These are phyloP conservation scores for Enteromius treurensis DNA, from an alignment of 2,797 vertebrate species.

Conservation along the genomic window DNA sequence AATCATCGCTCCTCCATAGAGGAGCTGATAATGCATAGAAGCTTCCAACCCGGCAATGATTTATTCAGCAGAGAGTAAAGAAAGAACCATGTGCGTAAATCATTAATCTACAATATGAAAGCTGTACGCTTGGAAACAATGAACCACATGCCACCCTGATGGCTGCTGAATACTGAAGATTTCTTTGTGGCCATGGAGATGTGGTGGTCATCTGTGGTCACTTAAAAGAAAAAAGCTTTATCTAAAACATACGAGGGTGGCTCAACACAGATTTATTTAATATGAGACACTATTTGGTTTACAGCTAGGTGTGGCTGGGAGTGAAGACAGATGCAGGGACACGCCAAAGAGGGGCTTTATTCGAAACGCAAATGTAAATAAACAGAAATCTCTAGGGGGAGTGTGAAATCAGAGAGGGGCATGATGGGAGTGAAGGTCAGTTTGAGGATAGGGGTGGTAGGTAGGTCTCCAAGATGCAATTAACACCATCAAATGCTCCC, in stretches of 20 bases:
- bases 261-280: background rate
- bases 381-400: background rate
- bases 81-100: constrained; percentile 52
- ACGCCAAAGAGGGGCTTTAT: constrained; percentile 3
- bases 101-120: constrained; percentile 54
- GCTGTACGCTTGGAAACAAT: constrained; percentile 30
- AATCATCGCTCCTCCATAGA: background rate
- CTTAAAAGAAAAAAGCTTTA: background rate
- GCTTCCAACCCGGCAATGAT: constrained; percentile 37
- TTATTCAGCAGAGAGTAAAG: constrained; percentile 53
- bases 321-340: background rate
- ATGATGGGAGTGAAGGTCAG: background rate
- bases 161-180: background rate
- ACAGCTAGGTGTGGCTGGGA: background rate
- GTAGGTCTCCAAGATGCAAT: background rate
- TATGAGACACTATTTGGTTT: constrained; percentile 15
- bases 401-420: constrained; percentile 3
- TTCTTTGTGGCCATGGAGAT: background rate
- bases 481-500: background rate
- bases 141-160: constrained; percentile 10
- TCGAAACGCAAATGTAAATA: constrained; percentile 34
- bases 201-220: background rate
- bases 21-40: constrained; percentile 23
- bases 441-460: background rate
- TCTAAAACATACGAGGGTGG: background rate